Conservation (phyloP, 2,113 vertebrate species). For the Sphyrna mokarran region DNA sequence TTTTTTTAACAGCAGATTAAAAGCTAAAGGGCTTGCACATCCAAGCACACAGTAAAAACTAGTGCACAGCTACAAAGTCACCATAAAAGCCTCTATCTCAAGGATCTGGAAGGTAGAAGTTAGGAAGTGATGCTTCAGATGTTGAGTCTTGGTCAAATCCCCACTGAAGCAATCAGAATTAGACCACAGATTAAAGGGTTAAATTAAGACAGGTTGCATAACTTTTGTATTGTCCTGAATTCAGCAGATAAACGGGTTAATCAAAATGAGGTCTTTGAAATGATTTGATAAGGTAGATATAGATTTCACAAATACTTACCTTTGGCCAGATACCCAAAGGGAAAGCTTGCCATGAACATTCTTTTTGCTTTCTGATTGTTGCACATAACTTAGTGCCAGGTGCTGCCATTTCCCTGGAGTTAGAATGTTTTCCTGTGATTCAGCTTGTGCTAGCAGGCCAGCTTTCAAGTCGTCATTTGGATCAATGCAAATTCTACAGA, state of each 20-base stretch:
- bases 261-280: not conserved
- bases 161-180: too few species aligned
- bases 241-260: not conserved
- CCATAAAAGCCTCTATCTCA: too few species aligned
- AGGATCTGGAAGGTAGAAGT: too few species aligned
- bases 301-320: constrained; percentile 55
- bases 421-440: constrained; percentile 72
- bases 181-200: not conserved
- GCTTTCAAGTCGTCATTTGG: constrained; percentile 86
- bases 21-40: too few species aligned
- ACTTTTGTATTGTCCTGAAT: not conserved
- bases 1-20: too few species aligned
- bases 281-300: not conserved
- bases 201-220: not conserved
- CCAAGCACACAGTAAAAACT: too few species aligned
- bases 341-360: constrained; percentile 71
- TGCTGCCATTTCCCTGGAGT: constrained; percentile 78
- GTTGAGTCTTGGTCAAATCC: not conserved
- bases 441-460: constrained; percentile 76
- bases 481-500: constrained; percentile 76
- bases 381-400: constrained; percentile 77
- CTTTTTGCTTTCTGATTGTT: constrained; percentile 86
- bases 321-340: constrained; percentile 86
- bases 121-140: too few species aligned
- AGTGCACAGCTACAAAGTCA: too few species aligned